Base-by-base conservation (phyloP, 2,113 vertebrate species). In the Gadus chalcogrammus region DNA sequence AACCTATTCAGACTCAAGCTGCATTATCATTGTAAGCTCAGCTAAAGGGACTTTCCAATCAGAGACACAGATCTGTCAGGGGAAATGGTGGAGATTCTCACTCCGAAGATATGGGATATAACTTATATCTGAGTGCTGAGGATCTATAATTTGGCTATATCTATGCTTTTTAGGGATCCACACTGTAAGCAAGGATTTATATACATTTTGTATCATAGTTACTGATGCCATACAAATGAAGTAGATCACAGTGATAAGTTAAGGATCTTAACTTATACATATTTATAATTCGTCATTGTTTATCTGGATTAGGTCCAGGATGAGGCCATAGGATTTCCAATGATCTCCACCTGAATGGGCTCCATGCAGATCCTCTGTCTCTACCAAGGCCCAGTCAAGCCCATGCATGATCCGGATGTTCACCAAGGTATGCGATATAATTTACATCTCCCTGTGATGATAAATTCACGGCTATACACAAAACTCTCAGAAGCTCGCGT, bases 381-480 rank as follows among this genome's bases (percentile, higher is more conserved):
- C 74, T 69, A 71, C 69, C 78, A 76, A 68, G 69, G 12, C 74
- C 73, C n/a, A n/a, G n/a, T n/a, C n/a, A n/a, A n/a, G n/a, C n/a
- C n/a, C n/a, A n/a, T n/a, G n/a, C n/a, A n/a, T 88, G 89, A 88
- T 79, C 78, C 64, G 70, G 65, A 79, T 84, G 74, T 77, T 84
- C 79, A 73, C 68, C 69, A 31, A 76, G 70, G 68, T 82, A 67
- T 70, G 56, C 58, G 61, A 65, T 89, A 92, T 92, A 35, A 88
- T 91, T 88, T 73, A 71, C 68, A 52, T 78, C 73, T 75, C 70
- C 78, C 65, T 78, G 74, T 79, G 82, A 82, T 87, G 82, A 84
- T 86, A 79, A 79, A 85, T 89, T 84, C 24, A 85, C 87, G 70
- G 78, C 73, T 55, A 73, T 75, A 77, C 70, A 74, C 67, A 48